Percentiles rank a stretch among this genome's conserved stretches.
Evolutionary conservation across 2,888 invertebrate species (phyloP).

Genomic region (Zygothrica quintamaculata): DNA sequence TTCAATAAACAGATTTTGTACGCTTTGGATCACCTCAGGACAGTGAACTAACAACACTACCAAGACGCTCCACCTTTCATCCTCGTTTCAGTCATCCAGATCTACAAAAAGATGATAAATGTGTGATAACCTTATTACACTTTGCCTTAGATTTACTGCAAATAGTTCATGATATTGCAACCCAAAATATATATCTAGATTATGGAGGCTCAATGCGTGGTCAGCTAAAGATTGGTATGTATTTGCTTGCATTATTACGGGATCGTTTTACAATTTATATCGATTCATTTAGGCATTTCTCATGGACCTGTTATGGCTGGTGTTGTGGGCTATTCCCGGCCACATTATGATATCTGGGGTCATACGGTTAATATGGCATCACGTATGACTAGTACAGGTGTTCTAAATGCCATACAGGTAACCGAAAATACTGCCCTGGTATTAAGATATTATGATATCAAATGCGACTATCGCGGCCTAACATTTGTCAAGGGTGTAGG

Average conservation of each 20-base stretch:
- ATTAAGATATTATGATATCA: constrained; percentile 88
- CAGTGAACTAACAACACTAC: not conserved
- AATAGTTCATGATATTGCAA: constrained; percentile 84
- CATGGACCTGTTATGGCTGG: constrained; percentile 96
- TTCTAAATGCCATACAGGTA: constrained; percentile 91
- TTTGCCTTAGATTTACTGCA: constrained; percentile 90
- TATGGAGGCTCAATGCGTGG: constrained; percentile 25
- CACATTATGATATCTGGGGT: constrained; percentile 98
- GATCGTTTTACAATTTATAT: not conserved
- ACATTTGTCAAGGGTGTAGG: constrained; percentile 89
- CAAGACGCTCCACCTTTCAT: not conserved
- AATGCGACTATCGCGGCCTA: constrained; percentile 88
- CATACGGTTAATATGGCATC: constrained; percentile 98
- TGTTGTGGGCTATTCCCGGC: constrained; percentile 96
- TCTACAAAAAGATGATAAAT: constrained; percentile 45
- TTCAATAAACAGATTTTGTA: too few relatives aligned
- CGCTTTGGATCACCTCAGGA: not conserved
- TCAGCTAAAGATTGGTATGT: constrained; percentile 38
- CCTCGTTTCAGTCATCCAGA: not conserved
- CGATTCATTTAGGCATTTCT: constrained; percentile 88
- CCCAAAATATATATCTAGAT: constrained; percentile 12
- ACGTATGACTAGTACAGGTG: constrained; percentile 96
- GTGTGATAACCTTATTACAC: constrained; percentile 87
- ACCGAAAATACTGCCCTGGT: constrained; percentile 89
- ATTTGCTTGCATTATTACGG: too few relatives aligned